Percentiles rank a stretch among this genome's conserved stretches.
phyloP scores from a whole-genome alignment of 1,140 invertebrate genomes.

The Atta texana region DNA sequence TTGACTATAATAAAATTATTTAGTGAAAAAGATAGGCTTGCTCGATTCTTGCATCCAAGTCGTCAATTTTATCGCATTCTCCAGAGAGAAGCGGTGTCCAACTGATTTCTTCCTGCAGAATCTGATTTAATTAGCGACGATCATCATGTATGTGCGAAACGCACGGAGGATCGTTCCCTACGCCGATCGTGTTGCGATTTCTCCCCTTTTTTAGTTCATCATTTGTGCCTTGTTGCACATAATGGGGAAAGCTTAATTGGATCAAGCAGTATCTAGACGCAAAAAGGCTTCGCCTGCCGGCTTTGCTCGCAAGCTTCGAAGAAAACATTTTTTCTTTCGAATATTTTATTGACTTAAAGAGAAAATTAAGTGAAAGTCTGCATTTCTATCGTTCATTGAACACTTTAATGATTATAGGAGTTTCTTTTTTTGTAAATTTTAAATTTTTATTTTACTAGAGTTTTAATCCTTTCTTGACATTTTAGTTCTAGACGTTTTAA shows the following conservation, averaged over 20 bases:
- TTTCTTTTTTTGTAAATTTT: neutral
- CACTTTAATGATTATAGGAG: neutral
- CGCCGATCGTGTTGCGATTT: slow-evolving; percentile 37
- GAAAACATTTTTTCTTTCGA: neutral
- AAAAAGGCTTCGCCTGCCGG: slow-evolving; percentile 51
- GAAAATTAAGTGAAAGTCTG: neutral
- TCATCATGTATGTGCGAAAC: slow-evolving; percentile 26
- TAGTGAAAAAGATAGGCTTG: neutral
- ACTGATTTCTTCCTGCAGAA: slow-evolving; percentile 37
- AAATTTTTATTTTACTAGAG: neutral
- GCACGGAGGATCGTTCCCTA: slow-evolving; percentile 51
- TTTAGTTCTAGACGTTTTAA: too few relatives aligned
- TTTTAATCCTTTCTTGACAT: too few relatives aligned
- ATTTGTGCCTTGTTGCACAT: neutral
- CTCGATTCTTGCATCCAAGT: neutral
- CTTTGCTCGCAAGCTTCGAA: neutral
- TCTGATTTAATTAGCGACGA: slow-evolving; percentile 30
- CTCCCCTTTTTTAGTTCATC: slow-evolving; percentile 23
- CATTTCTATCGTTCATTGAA: neutral
- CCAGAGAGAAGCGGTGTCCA: neutral
- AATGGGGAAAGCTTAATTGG: slow-evolving; percentile 59
- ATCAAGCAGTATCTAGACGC: slow-evolving; percentile 54
- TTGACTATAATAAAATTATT: neutral
- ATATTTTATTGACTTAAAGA: neutral
- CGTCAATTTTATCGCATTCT: slow-evolving; percentile 31